Evolutionary conservation across 2,888 invertebrate genomes (phyloP), one percentile per base, ranked within the genome.

Genomic region (Doris montereyensis): DNA sequence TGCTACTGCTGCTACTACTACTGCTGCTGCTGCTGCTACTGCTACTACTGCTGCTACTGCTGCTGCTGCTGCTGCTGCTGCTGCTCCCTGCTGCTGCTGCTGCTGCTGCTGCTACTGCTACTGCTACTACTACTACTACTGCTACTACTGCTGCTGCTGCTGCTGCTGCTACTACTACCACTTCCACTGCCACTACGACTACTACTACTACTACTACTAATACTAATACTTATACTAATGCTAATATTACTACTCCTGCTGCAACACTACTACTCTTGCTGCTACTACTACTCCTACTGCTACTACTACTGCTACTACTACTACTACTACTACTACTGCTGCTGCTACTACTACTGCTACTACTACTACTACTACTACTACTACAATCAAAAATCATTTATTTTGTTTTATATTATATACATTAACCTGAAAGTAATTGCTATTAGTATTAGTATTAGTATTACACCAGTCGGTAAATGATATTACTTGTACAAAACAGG

Each of bases 201-300:
- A 32, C 65, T 76, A 62, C 75, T 76, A 52, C 76, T 67, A 67
- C 76, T 41, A 67, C 76, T 76, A 76, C 76, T 76, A 67, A 67
- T 67, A 76, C 76, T 76, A 67, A 35, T 67, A 35, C 68, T 67
- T 52, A 24, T 67, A 65, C 62, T 41, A 24, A 21, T 72, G 77
- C 76, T 72, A 60, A 57, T 80, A 80, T 58, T 81, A 80, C 68
- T 80, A 80, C 70, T 80, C 76, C 75, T 58, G 30, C 76, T 60
- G 62, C 80, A 34, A 70, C 80, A 41, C 52, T 72, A 81, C 76
- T 72, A 60, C 70, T 80, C 76, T 58, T 81, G 76, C 68, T 80
- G 76, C 70, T 80, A 80, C 75, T 58, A 57, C 76, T 60, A 72
- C 80, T 60, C 57, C 80, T 65, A 35, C 81, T 62, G 41, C 81